These are phyloP conservation scores for Kryptopterus vitreolus DNA, from an alignment of 2,797 vertebrate species.

Conservation along the genomic window DNA sequence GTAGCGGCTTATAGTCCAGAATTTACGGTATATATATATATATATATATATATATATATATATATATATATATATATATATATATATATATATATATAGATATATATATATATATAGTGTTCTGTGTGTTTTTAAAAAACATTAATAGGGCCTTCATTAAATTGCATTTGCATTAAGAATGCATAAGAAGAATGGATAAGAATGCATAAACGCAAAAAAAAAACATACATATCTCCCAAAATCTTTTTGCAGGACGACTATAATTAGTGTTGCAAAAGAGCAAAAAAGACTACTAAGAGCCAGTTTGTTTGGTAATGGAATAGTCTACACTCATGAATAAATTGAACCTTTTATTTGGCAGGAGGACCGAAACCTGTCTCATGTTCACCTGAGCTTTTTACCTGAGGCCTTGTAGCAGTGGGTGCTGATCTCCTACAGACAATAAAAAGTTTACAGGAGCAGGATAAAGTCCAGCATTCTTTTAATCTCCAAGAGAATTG, in stretches of 20 bases:
- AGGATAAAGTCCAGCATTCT: constrained; percentile 25
- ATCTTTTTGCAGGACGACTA: constrained; percentile 6
- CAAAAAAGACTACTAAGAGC: background rate
- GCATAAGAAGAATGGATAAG: constrained; percentile 22
- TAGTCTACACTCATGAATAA: constrained; percentile 64
- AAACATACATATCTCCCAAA: constrained; percentile 34
- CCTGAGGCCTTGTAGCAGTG: constrained; percentile 57
- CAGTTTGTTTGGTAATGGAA: background rate
- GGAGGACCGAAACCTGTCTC: constrained; percentile 68
- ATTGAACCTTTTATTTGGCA: constrained; percentile 28
- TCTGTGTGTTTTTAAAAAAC: background rate
- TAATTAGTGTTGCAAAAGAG: constrained; percentile 1
- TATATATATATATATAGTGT: background rate
- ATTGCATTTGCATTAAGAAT: constrained; percentile 1
- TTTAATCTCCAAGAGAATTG: constrained; percentile 41
- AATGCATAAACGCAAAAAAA: background rate
- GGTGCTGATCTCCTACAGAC: constrained; percentile 1
- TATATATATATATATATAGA: too few relatives aligned
- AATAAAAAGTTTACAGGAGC: constrained; percentile 10
- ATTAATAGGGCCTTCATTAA: background rate
- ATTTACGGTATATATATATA: too few relatives aligned
- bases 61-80: too few relatives aligned
- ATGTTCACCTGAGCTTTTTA: constrained; percentile 68
- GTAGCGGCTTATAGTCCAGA: too few relatives aligned
- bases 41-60: too few relatives aligned